Base-by-base conservation (phyloP, 2,888 invertebrate species). In the Macrophya annulata region DNA sequence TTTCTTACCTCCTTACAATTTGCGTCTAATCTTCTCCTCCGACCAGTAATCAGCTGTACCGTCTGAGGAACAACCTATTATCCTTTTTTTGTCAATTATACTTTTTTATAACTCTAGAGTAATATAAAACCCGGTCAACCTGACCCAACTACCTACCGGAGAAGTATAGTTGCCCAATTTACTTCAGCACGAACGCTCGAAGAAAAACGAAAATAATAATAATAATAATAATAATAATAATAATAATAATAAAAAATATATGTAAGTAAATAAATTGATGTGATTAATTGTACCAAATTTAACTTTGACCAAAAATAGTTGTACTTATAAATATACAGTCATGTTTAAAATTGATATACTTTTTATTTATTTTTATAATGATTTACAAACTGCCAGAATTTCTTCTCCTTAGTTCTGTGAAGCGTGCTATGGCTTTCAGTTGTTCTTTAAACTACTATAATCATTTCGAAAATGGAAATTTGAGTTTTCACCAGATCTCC, bases 21-120 rank as follows among this genome's bases (percentile, higher is more conserved):
- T 21, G 62, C 59, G n/a, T 43, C 79, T 51, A 81, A 43, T 31
- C 51, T 77, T 51, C 17, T 51, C 31, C 48, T 31, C 31, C 15
- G 51, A 55, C 31, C 15, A 51, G 76, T 77, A 77, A 51, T 51
- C 51, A 77, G 51, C 15, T 21, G 25, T 74, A 76, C 15, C 76
- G 76, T 77, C 76, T 0, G 17, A 31, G 51, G 51, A 55, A 51
- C 76, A 31, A 37, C 76, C 74, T n/a, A 77, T 77, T 51, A 51
- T 51, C 51, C 48, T 31, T 77, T 77, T 77, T 77, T 77, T 51
- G 51, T 76, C 37, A 77, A 77, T 77, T 77, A 77, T 77, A 77
- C 51, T 15, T 77, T 51, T 51, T 55, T 2, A 68, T 43, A 25
- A 8, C 17, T 48, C 76, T 31, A 8, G 21, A n/a, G 76, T 51